Conservation (phyloP, 2,888 invertebrate species). For the Dromius quadrimaculatus region DNA sequence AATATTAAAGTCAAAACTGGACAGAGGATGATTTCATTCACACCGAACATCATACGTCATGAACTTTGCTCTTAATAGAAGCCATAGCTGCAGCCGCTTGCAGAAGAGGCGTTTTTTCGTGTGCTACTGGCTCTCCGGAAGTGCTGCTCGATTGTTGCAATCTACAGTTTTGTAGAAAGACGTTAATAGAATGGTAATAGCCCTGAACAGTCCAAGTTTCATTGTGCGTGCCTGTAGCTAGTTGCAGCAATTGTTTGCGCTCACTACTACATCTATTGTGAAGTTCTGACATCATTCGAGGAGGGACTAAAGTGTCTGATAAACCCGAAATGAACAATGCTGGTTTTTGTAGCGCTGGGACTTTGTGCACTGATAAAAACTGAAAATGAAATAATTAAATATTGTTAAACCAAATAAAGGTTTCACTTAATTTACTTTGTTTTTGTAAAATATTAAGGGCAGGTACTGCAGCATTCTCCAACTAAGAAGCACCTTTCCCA, state of each 20-base stretch:
- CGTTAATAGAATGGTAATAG: conserved; percentile 75
- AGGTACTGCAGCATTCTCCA: conserved; percentile 80
- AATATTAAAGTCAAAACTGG: conserved; percentile 20
- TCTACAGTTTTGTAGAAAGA: conserved; percentile 68
- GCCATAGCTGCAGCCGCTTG: neutral
- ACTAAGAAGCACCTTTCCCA: conserved; percentile 86
- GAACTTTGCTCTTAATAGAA: conserved; percentile 39
- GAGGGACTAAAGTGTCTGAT: conserved; percentile 89
- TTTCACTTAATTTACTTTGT: conserved; percentile 75
- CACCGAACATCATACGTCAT: conserved; percentile 39
- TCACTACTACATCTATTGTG: conserved; percentile 80
- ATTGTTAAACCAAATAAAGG: neutral
- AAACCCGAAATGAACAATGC: conserved; percentile 90
- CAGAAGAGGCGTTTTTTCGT: conserved; percentile 17
- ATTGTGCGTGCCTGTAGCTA: conserved; percentile 90
- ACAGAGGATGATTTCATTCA: conserved; percentile 9
- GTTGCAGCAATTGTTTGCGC: conserved; percentile 81
- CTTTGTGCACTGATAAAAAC: conserved; percentile 82
- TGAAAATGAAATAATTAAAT: conserved; percentile 65
- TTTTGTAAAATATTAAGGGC: conserved; percentile 89
- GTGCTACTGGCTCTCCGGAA: neutral
- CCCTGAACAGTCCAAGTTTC: conserved; percentile 93
- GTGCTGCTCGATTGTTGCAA: conserved; percentile 54
- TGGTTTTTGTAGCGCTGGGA: conserved; percentile 79
- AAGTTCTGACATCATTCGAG: conserved; percentile 88